Evolutionary conservation across 2,888 invertebrate species (phyloP), one percentile per base, ranked within the genome.

Genomic region (Osedax frankpressi): DNA sequence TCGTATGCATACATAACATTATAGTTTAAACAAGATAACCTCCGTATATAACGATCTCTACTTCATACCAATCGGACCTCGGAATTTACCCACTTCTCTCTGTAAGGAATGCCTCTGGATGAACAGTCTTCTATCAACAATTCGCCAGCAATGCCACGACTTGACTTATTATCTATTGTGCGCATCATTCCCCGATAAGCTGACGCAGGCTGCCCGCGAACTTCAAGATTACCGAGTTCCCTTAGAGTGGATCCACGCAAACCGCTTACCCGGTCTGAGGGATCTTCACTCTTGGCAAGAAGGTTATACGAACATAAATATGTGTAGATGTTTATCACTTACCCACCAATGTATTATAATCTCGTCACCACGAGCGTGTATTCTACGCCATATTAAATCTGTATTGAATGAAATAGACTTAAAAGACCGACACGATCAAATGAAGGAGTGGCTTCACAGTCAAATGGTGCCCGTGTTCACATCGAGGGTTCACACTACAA

Each of bases 71-170:
- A n/a, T n/a, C n/a, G n/a, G n/a, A n/a, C n/a, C n/a, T n/a, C 0
- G 26, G 1, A n/a, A 3, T 68, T n/a, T 68, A 1, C n/a, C 14
- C 28, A n/a, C 28, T n/a, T 27, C 68, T 68, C 68, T 26, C n/a
- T 6, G 28, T 28, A 29, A 83, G 83, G 83, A 83, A 74, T 83
- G 83, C 76, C 77, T 81, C 72, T 82, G 82, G 81, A 76, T 81
- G 78, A 83, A 83, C 77, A 78, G 79, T 2, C 76, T 81, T 26
- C 77, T 83, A 73, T 81, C 81, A 73, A 80, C 81, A 77, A 80
- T 83, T 70, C 75, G 81, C 26, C 82, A 82, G 75, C 79, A 80
- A 74, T 78, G 82, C 63, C 77, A 77, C 74, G 79, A 81, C 69
- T 75, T 83, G 62, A 80, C 81, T 72, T 75, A 77, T 14, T 74